Evolutionary conservation across 2,797 vertebrate genomes (phyloP).

Genomic region (Pygocentrus nattereri): DNA sequence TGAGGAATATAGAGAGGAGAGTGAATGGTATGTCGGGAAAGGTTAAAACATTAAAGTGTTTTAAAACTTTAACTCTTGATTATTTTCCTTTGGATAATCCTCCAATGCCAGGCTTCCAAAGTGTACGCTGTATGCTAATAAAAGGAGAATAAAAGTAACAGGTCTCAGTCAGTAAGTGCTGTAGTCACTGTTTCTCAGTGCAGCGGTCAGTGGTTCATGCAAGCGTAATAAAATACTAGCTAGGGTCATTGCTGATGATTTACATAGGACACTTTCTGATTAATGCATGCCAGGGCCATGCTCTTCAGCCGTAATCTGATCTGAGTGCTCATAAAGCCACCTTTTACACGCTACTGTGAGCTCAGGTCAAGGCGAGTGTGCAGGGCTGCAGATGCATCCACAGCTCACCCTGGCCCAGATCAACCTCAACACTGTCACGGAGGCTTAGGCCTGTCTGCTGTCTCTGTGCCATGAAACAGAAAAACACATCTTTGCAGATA

Average conservation of each 20-base stretch:
- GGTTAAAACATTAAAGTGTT: too few relatives aligned
- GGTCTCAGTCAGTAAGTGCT: background rate
- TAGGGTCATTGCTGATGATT: slow-evolving; percentile 23
- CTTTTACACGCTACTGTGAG: slow-evolving; percentile 20
- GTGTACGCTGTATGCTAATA: background rate
- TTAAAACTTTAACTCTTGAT: too few relatives aligned
- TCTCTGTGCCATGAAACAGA: slow-evolving; percentile 24
- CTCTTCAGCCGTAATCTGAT: slow-evolving; percentile 40
- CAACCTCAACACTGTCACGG: background rate
- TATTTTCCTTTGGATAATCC: too few relatives aligned
- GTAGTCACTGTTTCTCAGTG: background rate
- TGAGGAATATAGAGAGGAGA: background rate
- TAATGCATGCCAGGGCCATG: slow-evolving; percentile 22
- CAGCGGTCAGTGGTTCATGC: background rate
- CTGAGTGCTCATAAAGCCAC: slow-evolving; percentile 42
- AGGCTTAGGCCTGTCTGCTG: slow-evolving; percentile 14
- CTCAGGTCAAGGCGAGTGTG: slow-evolving; percentile 16
- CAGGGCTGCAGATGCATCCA: slow-evolving; percentile 16
- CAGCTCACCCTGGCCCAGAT: slow-evolving; percentile 28
- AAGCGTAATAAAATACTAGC: slow-evolving; percentile 29
- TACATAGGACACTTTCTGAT: slow-evolving; percentile 36
- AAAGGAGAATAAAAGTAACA: background rate
- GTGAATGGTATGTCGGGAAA: background rate
- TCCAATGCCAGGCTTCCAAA: background rate
- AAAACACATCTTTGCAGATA: slow-evolving; percentile 32